These are phyloP conservation scores for Papilio helenus DNA, from an alignment of 1,140 invertebrate genomes.

Conservation along the genomic window DNA sequence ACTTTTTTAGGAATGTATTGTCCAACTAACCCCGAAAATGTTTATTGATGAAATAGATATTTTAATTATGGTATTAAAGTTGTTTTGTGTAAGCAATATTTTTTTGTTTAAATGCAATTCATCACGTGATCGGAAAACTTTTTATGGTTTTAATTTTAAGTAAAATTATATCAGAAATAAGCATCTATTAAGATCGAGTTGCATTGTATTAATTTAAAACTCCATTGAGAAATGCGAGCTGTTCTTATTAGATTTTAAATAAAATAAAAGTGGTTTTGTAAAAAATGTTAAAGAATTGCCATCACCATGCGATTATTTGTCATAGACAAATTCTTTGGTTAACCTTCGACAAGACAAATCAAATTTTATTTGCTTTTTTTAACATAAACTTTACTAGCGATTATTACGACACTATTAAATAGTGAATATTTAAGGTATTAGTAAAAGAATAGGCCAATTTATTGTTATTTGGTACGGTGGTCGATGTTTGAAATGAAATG, in stretches of 20 bases:
- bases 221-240: not conserved
- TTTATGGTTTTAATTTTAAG: not conserved
- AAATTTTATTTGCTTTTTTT: not conserved
- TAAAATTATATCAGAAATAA: not conserved
- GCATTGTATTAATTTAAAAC: not conserved
- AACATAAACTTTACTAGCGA: not conserved
- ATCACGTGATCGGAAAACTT: not conserved
- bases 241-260: conserved; percentile 22
- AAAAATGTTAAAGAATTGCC: conserved; percentile 17
- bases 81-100: conserved; percentile 29
- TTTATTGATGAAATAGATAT: conserved; percentile 36
- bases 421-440: not conserved
- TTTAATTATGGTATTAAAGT: conserved; percentile 27
- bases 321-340: conserved; percentile 29
- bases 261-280: not conserved
- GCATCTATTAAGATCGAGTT: not conserved
- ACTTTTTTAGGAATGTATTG: conserved; percentile 71
- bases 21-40: conserved; percentile 67
- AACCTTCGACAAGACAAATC: not conserved
- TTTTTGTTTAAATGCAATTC: not conserved
- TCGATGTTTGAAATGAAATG: conserved; percentile 60
- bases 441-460: conserved; percentile 45
- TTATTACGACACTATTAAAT: not conserved
- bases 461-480: conserved; percentile 47
- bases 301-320: conserved; percentile 6